phyloP scores from a whole-genome alignment of 2,888 invertebrate species.

The Apamea monoglypha region DNA sequence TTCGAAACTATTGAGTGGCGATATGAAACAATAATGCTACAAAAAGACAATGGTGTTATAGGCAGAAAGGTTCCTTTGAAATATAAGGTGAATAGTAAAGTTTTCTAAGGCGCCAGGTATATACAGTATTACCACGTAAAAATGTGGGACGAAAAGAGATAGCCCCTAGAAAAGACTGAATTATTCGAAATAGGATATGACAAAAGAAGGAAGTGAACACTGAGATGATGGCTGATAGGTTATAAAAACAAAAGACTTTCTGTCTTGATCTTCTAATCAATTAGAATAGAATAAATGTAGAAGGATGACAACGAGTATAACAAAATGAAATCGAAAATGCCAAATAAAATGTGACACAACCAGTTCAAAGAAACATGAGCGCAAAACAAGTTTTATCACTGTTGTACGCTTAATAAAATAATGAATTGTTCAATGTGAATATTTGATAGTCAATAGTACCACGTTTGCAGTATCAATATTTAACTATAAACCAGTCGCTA shows the following conservation, averaged over 20 bases:
- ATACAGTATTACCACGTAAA: neutral
- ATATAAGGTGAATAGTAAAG: slow-evolving; percentile 16
- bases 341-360: slow-evolving; percentile 23
- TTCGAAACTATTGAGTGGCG: slow-evolving; percentile 57
- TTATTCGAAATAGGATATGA: neutral
- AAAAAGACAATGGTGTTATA: slow-evolving; percentile 41
- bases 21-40: slow-evolving; percentile 59
- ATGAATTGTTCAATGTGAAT: slow-evolving; percentile 3
- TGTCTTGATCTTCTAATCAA: neutral
- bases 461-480: neutral
- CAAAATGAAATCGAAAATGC: slow-evolving; percentile 8
- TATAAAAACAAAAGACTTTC: neutral
- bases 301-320: neutral
- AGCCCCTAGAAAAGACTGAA: neutral
- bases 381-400: slow-evolving; percentile 1
- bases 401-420: slow-evolving; percentile 1
- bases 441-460: neutral
- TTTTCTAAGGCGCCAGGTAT: slow-evolving; percentile 12
- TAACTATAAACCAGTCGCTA: neutral
- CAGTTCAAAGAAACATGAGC: slow-evolving; percentile 6
- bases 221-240: neutral
- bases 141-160: neutral
- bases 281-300: neutral
- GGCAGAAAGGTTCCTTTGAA: slow-evolving; percentile 16
- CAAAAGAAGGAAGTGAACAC: neutral